These are phyloP conservation scores for Echinarachnius parma DNA, from an alignment of 53 echinoderm and acorn worm genomes.

Conservation along the genomic window DNA sequence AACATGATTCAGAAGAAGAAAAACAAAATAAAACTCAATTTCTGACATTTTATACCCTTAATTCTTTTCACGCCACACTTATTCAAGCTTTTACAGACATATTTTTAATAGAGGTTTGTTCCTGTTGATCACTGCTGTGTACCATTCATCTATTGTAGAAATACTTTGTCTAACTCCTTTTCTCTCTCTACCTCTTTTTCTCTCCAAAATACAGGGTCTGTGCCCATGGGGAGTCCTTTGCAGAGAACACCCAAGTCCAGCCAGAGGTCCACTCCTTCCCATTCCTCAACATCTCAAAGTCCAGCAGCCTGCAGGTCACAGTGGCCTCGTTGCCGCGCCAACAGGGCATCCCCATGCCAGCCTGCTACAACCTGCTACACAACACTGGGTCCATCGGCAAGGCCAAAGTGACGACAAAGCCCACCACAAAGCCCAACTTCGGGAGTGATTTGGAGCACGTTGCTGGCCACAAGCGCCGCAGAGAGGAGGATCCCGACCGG, in stretches of 20 bases:
- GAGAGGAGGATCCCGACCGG: constrained; percentile 30
- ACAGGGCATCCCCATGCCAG: constrained; percentile 61
- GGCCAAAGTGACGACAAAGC: constrained; percentile 16
- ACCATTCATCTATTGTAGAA: too few relatives aligned
- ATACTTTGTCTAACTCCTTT: too few relatives aligned
- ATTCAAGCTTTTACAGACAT: too few relatives aligned
- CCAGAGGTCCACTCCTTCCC: constrained; percentile 93
- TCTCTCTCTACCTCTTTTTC: too few relatives aligned
- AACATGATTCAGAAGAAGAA: too few relatives aligned
- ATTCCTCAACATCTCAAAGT: constrained; percentile 78
- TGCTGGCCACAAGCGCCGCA: not conserved
- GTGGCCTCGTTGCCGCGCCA: constrained; percentile 86
- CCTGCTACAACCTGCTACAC: constrained; percentile 53
- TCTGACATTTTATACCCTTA: too few relatives aligned
- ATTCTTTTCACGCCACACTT: too few relatives aligned
- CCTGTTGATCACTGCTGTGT: too few relatives aligned
- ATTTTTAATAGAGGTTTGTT: too few relatives aligned
- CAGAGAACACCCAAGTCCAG: constrained; percentile 67
- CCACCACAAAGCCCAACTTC: not conserved
- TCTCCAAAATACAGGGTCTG: constrained; percentile 94
- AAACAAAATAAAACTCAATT: too few relatives aligned
- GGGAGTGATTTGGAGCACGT: not conserved
- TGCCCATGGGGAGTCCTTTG: constrained; percentile 93
- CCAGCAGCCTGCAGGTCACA: constrained; percentile 74
- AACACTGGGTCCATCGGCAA: constrained; percentile 7